Percentiles rank a stretch among this genome's conserved stretches.
Conservation (phyloP, 2,797 vertebrate genomes). For the Heliangelus exortis region DNA sequence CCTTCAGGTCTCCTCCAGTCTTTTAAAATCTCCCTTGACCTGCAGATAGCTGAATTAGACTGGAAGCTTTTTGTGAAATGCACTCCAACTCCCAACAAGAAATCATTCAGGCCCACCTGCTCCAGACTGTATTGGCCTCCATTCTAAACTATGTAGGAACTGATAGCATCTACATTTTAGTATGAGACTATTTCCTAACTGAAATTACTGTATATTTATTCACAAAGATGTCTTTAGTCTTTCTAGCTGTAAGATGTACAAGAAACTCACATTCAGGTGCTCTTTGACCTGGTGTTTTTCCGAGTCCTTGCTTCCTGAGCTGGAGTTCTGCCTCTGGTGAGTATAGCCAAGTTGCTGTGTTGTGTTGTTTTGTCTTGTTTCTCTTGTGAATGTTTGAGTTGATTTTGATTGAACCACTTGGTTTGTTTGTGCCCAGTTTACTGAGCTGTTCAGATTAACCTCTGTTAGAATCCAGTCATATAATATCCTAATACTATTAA, state of each 20-base stretch:
- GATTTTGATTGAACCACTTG: neutral
- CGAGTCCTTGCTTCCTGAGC: neutral
- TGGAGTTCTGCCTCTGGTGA: neutral
- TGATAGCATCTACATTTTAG: neutral
- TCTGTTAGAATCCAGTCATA: neutral
- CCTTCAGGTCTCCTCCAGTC: neutral
- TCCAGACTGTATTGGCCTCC: neutral
- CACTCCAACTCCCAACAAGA: neutral
- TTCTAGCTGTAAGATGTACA: neutral
- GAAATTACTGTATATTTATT: neutral
- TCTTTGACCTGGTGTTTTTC: neutral
- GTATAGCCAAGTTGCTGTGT: neutral
- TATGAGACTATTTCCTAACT: neutral
- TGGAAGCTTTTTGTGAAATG: neutral
- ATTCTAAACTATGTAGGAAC: neutral
- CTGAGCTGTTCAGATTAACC: neutral
- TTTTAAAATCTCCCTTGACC: neutral
- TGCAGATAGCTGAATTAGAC: neutral
- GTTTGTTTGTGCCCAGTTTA: neutral
- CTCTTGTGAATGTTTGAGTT: neutral
- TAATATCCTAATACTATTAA: neutral
- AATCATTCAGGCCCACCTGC: neutral
- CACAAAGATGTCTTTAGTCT: neutral
- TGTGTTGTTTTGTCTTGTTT: neutral
- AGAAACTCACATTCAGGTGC: neutral